Conservation (phyloP, 2,113 vertebrate species). For the Cyprinodon variegatus region DNA sequence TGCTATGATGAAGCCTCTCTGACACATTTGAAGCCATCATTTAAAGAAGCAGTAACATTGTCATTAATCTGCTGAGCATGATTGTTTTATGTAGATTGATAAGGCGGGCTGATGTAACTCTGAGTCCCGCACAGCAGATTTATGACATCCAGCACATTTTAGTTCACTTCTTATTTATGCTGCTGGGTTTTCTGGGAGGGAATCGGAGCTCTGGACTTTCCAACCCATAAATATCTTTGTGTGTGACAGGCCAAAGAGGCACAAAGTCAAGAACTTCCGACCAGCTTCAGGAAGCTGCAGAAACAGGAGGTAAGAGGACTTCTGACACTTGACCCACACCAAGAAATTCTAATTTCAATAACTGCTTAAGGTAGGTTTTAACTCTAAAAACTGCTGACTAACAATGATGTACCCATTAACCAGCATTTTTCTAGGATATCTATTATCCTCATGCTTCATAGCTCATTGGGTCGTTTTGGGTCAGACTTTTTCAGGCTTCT, state of each 20-base stretch:
- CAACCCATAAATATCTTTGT: slow-evolving; percentile 63
- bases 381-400: not conserved
- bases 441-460: no score
- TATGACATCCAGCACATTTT: not conserved
- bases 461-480: no score
- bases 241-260: slow-evolving; percentile 54
- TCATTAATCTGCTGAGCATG: not conserved
- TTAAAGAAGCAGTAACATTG: no score
- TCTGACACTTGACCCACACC: slow-evolving; percentile 43
- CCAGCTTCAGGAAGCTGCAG: slow-evolving; percentile 67
- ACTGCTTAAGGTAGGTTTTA: not conserved
- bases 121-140: not conserved
- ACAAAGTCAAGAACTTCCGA: slow-evolving; percentile 62
- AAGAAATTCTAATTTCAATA: not conserved
- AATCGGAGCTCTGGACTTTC: slow-evolving; percentile 46
- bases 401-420: no score
- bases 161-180: slow-evolving; percentile 7
- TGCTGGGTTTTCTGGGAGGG: not conserved
- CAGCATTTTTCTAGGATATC: no score
- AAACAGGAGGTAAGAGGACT: slow-evolving; percentile 53
- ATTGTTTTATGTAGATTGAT: not conserved
- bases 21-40: no score
- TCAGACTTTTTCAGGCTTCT: no score
- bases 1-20: no score
- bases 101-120: not conserved